phyloP scores from a whole-genome alignment of 2,797 vertebrate genomes.

The Bradypodion ventrale region DNA sequence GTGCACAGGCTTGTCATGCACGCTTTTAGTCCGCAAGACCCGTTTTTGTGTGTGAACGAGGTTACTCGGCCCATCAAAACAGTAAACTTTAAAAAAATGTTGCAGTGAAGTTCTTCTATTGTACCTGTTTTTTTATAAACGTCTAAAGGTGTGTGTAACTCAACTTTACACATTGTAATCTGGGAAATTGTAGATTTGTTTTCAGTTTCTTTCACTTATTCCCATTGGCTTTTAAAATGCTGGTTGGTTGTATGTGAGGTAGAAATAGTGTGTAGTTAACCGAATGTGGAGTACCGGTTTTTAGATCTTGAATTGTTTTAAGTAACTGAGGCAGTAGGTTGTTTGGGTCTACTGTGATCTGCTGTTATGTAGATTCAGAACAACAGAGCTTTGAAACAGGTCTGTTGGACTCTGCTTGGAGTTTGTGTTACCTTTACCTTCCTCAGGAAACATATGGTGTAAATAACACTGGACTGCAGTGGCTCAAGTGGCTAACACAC shows the following conservation, averaged over 20 bases:
- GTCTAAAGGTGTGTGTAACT: not conserved
- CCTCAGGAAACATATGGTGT: slow-evolving; percentile 59
- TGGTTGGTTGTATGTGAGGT: too few species aligned
- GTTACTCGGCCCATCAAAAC: not conserved
- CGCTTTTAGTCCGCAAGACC: not conserved
- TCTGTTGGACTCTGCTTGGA: not conserved
- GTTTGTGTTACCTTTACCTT: not conserved
- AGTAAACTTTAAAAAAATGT: not conserved
- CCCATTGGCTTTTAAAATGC: not conserved
- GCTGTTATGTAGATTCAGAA: too few species aligned
- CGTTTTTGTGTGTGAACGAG: not conserved
- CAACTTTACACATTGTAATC: not conserved
- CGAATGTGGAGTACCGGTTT: not conserved
- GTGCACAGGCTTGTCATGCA: not conserved
- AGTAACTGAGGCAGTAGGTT: too few species aligned
- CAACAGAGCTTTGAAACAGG: not conserved
- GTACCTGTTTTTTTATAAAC: not conserved
- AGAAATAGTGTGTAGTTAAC: too few species aligned
- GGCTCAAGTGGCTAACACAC: too few species aligned
- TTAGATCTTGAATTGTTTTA: too few species aligned
- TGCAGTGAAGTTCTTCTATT: not conserved
- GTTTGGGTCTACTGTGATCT: too few species aligned
- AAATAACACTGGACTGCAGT: too few species aligned
- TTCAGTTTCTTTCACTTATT: not conserved
- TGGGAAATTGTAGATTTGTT: not conserved